Conservation (phyloP, 2,888 invertebrate genomes). For the Nomada fucata region DNA sequence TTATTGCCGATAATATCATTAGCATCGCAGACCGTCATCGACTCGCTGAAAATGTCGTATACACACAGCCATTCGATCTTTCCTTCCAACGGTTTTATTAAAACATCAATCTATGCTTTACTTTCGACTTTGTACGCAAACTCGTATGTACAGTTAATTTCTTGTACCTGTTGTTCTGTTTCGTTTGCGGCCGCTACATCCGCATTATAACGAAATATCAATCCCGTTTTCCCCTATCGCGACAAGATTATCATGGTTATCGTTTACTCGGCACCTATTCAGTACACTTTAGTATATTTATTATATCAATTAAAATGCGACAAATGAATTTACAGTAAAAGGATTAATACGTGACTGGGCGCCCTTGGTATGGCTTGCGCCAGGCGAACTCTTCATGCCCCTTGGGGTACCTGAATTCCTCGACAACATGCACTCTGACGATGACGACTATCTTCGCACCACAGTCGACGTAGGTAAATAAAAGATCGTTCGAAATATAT, state of each 20-base stretch:
- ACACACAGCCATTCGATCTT: background rate
- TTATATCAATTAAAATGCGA: background rate
- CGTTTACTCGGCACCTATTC: too few relatives aligned
- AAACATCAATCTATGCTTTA: background rate
- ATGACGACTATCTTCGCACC: conserved; percentile 75
- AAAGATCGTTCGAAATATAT: background rate
- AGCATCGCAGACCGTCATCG: background rate
- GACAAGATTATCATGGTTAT: background rate
- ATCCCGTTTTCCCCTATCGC: background rate
- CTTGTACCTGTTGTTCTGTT: background rate
- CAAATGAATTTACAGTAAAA: conserved; percentile 65
- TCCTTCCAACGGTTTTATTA: background rate
- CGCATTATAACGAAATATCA: background rate
- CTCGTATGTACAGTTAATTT: background rate
- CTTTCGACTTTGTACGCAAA: background rate
- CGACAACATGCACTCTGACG: conserved; percentile 84
- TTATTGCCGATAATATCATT: conserved; percentile 22
- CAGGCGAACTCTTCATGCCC: conserved; percentile 88
- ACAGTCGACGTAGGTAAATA: conserved; percentile 77
- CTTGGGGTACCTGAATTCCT: conserved; percentile 87
- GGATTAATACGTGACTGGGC: conserved; percentile 87
- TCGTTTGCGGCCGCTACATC: background rate
- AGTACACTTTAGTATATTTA: too few relatives aligned
- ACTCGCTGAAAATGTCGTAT: background rate
- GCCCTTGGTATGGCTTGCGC: conserved; percentile 88